Evolutionary conservation across 2,113 vertebrate genomes (phyloP).

Genomic region (Phylloscopus whistleri): DNA sequence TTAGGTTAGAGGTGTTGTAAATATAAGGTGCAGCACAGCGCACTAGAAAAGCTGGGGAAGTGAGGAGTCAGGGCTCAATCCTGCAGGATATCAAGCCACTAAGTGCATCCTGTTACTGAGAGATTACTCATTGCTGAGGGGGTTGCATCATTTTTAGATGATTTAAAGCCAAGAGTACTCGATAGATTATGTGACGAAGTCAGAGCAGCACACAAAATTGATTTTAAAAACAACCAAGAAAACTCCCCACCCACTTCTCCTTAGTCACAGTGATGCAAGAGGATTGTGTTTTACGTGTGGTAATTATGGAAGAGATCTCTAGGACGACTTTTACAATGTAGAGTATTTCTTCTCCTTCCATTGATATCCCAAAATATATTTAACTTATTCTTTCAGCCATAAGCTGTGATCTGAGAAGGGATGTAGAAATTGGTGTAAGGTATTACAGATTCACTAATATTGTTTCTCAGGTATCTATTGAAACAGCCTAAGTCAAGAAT

Average conservation of each 20-base stretch:
- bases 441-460: not conserved
- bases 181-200: not conserved
- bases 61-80: not conserved
- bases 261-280: not conserved
- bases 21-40: rapidly evolving
- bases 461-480: not conserved
- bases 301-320: not conserved
- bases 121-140: not conserved
- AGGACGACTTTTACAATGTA: not conserved
- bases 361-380: not conserved
- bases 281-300: not conserved
- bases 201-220: not conserved
- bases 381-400: not conserved
- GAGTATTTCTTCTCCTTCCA: not conserved
- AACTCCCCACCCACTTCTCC: not conserved
- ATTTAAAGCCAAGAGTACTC: not conserved
- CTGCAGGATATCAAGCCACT: not conserved
- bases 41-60: not conserved
- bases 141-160: not conserved
- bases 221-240: not conserved
- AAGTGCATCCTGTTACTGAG: not conserved
- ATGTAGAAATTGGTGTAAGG: not conserved
- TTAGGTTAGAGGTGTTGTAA: not conserved
- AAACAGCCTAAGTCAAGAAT: not conserved
- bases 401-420: not conserved